Conservation (phyloP, 2,797 vertebrate species). For the Tachyglossus aculeatus region DNA sequence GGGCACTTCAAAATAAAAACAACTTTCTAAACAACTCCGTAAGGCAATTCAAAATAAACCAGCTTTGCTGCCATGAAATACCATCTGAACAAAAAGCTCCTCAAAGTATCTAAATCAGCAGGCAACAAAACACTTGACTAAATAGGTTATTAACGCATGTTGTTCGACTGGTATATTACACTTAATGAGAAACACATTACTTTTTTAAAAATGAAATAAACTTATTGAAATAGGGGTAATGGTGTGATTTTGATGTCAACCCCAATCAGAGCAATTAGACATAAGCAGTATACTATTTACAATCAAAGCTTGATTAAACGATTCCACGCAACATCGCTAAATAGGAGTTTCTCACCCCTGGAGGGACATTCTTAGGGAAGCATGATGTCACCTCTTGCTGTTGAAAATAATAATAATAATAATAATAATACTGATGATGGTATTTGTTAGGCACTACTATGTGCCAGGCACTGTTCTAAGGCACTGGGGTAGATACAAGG, state of each 20-base stretch:
- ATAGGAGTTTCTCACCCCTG: background rate
- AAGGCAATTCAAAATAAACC: too few relatives aligned
- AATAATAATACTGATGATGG: too few relatives aligned
- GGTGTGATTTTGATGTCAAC: background rate
- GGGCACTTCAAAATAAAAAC: too few relatives aligned
- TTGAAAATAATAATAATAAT: too few relatives aligned
- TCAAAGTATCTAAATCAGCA: background rate
- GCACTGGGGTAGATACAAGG: too few relatives aligned
- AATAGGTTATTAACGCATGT: background rate
- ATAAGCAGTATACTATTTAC: background rate
- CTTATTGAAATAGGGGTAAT: conserved; percentile 15
- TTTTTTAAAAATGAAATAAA: background rate
- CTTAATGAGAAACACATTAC: background rate
- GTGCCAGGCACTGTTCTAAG: too few relatives aligned
- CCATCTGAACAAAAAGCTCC: too few relatives aligned
- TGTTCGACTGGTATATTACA: background rate
- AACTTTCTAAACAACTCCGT: too few relatives aligned
- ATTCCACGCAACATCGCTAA: background rate
- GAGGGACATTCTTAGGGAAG: background rate
- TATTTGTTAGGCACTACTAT: too few relatives aligned
- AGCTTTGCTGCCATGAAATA: too few relatives aligned
- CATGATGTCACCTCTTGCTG: background rate
- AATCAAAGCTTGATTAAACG: background rate
- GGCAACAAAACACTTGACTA: background rate
- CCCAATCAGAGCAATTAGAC: conserved; percentile 2